These are phyloP conservation scores for Pharmacophagus antenor DNA, from an alignment of 2,888 invertebrate species.

Conservation along the genomic window DNA sequence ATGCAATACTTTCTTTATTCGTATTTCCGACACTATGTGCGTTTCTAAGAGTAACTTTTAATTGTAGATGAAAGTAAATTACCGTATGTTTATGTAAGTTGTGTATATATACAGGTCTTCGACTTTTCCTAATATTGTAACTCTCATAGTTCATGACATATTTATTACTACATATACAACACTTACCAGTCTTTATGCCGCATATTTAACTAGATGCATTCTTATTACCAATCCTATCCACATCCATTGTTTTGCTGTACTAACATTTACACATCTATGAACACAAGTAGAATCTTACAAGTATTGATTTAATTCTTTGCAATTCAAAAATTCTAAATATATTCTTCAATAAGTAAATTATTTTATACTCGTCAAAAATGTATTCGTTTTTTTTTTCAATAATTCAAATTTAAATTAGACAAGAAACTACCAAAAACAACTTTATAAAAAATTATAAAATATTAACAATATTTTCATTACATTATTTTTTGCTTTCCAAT, in stretches of 20 bases:
- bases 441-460: too few species aligned
- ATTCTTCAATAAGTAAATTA: too few species aligned
- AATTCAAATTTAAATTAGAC: too few species aligned
- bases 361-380: too few species aligned
- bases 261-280: neutral
- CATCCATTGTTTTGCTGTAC: neutral
- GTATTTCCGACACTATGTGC: constrained; percentile 5
- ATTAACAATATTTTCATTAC: too few species aligned
- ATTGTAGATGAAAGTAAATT: neutral
- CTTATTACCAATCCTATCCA: constrained; percentile 4
- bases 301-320: neutral
- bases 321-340: too few species aligned
- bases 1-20: neutral
- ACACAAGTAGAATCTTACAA: constrained; percentile 11
- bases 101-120: constrained; percentile 7
- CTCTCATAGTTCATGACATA: constrained; percentile 4
- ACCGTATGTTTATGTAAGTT: neutral
- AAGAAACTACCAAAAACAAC: too few species aligned
- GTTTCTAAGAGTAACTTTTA: constrained; percentile 1
- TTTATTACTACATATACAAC: constrained; percentile 5
- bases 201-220: constrained; percentile 16
- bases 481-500: too few species aligned
- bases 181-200: constrained; percentile 29
- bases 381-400: too few species aligned
- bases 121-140: constrained; percentile 11